Percentiles rank a stretch among this genome's conserved stretches.
phyloP scores from a whole-genome alignment of 64 coral and sea anemone genomes.

The Anthopleura sola region DNA sequence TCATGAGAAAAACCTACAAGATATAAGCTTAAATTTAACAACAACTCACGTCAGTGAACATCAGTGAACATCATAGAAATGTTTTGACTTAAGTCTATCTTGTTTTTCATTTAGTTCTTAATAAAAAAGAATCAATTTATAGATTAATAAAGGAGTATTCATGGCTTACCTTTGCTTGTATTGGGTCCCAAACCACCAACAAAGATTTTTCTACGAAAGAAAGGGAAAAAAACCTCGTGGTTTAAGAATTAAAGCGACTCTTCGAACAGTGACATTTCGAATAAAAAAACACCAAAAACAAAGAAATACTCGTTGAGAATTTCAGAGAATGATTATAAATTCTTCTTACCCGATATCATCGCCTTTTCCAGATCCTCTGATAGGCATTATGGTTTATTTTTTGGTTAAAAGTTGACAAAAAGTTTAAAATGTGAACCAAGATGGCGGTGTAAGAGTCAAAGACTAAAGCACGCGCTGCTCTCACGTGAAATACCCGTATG shows the following conservation, averaged over 20 bases:
- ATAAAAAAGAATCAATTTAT: not conserved
- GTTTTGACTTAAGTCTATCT: not conserved
- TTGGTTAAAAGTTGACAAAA: not conserved
- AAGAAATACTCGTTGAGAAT: not conserved
- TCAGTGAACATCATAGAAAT: no score
- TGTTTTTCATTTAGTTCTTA: not conserved
- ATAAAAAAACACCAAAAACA: not conserved
- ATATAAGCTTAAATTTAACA: no score
- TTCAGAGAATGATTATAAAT: not conserved
- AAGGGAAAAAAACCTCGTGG: not conserved
- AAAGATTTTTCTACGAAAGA: conserved; percentile 75
- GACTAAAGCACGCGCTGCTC: not conserved
- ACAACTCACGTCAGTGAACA: no score
- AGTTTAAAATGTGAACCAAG: not conserved
- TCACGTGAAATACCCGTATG: not conserved
- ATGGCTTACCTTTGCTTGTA: conserved; percentile 63
- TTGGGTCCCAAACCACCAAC: conserved; percentile 66
- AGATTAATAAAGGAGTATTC: not conserved
- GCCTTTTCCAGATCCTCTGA: conserved; percentile 55
- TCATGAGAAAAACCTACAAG: not conserved
- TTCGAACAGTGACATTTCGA: not conserved
- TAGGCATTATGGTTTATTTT: not conserved
- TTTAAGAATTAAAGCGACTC: not conserved
- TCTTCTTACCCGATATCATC: conserved; percentile 82
- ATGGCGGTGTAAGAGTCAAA: not conserved